Conservation (phyloP, 2,113 vertebrate species). For the Ovis canadensis region DNA sequence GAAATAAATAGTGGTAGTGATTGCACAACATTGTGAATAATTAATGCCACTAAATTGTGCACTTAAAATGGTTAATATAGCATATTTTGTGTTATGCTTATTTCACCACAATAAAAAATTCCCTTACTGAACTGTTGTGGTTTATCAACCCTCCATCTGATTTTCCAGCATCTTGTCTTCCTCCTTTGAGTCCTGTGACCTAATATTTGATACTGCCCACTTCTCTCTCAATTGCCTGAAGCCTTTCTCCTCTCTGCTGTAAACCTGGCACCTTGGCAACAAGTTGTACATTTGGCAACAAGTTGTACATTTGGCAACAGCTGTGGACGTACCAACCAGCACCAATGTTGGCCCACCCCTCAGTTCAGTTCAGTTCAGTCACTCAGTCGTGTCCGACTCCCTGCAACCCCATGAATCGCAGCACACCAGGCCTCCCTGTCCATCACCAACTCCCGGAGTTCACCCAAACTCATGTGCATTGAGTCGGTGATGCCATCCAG, state of each 20-base stretch:
- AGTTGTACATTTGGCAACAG: neutral
- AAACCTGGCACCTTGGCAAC: neutral
- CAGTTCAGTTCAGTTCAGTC: too few relatives aligned
- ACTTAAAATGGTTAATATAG: neutral
- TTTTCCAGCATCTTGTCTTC: neutral
- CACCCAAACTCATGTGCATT: too few relatives aligned
- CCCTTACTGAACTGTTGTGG: neutral
- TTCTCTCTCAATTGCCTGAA: neutral
- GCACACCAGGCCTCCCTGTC: too few relatives aligned
- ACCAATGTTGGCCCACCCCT: neutral
- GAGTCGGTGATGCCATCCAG: too few relatives aligned
- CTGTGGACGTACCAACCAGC: neutral
- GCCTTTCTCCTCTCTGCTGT: neutral
- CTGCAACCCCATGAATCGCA: too few relatives aligned
- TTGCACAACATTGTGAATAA: neutral
- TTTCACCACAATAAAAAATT: neutral
- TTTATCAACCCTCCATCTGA: neutral
- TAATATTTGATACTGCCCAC: neutral
- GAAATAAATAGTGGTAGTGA: neutral
- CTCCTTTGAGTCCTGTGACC: neutral
- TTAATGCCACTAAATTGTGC: neutral
- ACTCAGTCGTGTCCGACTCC: fast-evolving
- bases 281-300: neutral
- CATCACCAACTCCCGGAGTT: too few relatives aligned
- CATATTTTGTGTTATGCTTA: neutral